Evolutionary conservation across 2,113 vertebrate species (phyloP), one percentile per base, ranked within the genome.

Genomic region (Lampris incognitus): DNA sequence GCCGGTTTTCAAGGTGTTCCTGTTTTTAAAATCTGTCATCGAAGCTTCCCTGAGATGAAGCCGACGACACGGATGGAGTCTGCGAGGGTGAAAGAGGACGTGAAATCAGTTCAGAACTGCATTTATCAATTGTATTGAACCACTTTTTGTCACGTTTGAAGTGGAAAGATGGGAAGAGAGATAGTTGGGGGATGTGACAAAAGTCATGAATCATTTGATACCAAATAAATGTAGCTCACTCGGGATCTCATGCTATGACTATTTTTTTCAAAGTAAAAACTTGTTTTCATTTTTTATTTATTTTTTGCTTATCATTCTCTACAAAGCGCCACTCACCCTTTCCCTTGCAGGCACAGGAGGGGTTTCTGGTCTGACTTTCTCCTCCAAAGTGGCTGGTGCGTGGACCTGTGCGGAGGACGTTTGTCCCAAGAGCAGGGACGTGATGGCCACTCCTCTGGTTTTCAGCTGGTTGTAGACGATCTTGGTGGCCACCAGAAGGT

Each of bases 401-500:
- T 83, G 6, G 60, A 76, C 61, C 50, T 92, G 81, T 0, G 36
- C 76, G 0, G 60, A 38, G 7, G 79, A 64, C 0, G 61, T 72
- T 13, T 88, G 58, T 2, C 51, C 78, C 3, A 91, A 74, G 0
- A 93, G 90, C 46, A 89, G 91, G 9, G 93, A 83, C 46, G 94
- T 94, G 68, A 96, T 91, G 48, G 92, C 58, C 50, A 95, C 94
- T 38, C 95, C 95, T 57, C 91, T 85, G 11, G 85, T 83, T 78
- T 94, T 96, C 66, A 96, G 94, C 66, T 95, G 82, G 2, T 94
- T 84, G 3, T 96, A 97, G 71, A 94, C 90, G 4, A 79, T 87
- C 87, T 70, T 94, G 44, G 79, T 89, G 49, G 95, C 95, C 73
- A 99, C 95, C 68, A 98, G 80, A 71, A 99, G 86, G 2, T 87